A percentile compares a stretch with the other conserved stretches of the same genome.
Evolutionary conservation across 2,797 vertebrate species (phyloP).

Genomic region (Cygnus olor): DNA sequence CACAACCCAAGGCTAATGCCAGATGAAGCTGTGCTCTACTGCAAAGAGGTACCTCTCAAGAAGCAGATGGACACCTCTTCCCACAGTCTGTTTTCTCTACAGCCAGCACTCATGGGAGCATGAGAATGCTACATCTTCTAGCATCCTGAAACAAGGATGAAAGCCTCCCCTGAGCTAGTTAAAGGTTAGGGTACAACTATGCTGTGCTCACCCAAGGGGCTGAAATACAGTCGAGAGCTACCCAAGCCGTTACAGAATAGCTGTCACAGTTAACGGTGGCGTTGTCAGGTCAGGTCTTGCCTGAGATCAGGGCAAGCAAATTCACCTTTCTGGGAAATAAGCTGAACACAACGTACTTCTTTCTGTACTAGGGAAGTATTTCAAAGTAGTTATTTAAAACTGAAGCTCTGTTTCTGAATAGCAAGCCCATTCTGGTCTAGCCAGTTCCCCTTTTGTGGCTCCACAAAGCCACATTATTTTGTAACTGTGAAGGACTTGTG

Average conservation of each 20-base stretch:
- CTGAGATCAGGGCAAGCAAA: neutral
- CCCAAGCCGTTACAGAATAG: neutral
- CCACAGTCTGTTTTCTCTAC: neutral
- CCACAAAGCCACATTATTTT: neutral
- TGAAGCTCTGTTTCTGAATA: neutral
- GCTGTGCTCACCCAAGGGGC: accelerated
- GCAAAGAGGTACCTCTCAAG: neutral
- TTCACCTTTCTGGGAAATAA: neutral
- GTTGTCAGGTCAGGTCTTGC: neutral
- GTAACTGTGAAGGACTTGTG: neutral
- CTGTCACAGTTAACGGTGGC: neutral
- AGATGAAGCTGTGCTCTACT: accelerated
- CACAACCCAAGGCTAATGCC: neutral
- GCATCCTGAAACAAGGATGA: neutral
- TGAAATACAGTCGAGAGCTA: neutral
- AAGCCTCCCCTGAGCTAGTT: neutral
- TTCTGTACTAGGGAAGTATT: neutral
- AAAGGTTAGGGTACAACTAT: too few relatives aligned
- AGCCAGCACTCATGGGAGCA: accelerated
- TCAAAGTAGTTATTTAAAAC: neutral
- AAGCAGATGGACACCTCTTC: neutral
- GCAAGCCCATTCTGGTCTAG: neutral
- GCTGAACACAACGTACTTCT: neutral
- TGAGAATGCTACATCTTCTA: neutral
- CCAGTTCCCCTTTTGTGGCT: accelerated